Evolutionary conservation across 1,140 invertebrate species (phyloP).

Genomic region (Pogonomyrmex barbatus): DNA sequence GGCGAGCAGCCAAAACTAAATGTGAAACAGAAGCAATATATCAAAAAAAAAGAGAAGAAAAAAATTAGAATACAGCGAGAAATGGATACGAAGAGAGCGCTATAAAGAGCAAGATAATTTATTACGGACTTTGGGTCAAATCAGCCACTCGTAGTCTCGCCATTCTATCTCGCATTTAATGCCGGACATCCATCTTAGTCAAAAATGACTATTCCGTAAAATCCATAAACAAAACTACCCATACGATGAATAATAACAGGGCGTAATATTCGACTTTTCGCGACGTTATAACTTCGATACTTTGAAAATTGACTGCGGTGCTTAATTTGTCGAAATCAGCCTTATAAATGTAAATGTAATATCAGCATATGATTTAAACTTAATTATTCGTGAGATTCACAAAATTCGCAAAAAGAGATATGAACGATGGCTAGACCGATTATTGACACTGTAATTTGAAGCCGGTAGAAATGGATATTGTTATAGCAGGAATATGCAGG

Average conservation of each 20-base stretch:
- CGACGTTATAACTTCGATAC: neutral
- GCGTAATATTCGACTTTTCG: slow-evolving; percentile 37
- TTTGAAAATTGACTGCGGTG: slow-evolving; percentile 9
- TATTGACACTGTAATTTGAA: neutral
- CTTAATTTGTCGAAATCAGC: neutral
- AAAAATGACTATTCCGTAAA: slow-evolving; percentile 42
- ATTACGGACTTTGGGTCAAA: slow-evolving; percentile 28
- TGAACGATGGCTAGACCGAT: neutral
- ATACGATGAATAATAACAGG: slow-evolving; percentile 22
- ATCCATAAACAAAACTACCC: slow-evolving; percentile 46
- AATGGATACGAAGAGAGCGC: slow-evolving; percentile 7
- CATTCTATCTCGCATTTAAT: slow-evolving; percentile 45
- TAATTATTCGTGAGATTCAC: neutral
- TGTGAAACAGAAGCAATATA: slow-evolving; percentile 1
- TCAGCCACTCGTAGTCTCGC: slow-evolving; percentile 27
- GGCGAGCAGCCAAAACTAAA: neutral
- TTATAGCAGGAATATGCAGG: neutral
- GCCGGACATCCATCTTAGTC: slow-evolving; percentile 56
- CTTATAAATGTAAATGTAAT: neutral
- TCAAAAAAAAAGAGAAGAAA: neutral
- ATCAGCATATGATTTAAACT: neutral
- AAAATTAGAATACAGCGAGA: neutral
- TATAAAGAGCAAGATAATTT: slow-evolving; percentile 56
- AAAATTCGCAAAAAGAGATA: neutral
- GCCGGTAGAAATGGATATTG: neutral